These are phyloP conservation scores for Dolichopus griseipennis DNA, from an alignment of 2,888 invertebrate genomes.

Conservation along the genomic window DNA sequence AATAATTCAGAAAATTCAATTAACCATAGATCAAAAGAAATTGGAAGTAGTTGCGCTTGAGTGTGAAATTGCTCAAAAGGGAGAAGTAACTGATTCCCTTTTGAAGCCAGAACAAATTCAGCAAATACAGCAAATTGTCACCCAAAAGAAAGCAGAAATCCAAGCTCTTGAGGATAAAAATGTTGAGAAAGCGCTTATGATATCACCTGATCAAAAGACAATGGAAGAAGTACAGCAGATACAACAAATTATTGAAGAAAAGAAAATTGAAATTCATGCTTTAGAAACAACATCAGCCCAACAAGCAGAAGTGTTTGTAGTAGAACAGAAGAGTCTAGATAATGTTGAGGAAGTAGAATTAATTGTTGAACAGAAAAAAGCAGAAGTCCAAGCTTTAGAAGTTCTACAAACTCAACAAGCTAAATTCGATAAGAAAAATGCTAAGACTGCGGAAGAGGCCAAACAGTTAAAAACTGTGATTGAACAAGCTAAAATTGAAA, in stretches of 20 bases:
- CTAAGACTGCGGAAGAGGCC: too few species aligned
- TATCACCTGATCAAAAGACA: neutral
- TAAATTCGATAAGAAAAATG: too few species aligned
- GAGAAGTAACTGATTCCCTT: neutral
- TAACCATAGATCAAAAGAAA: neutral
- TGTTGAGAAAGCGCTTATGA: neutral
- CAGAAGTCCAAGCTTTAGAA: neutral
- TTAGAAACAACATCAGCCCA: neutral
- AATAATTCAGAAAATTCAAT: neutral
- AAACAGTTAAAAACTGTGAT: too few species aligned
- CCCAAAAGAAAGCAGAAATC: neutral
- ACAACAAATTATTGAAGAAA: neutral
- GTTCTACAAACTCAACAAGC: neutral
- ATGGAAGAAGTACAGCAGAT: neutral
- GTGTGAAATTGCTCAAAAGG: neutral
- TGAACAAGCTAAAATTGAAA: too few species aligned
- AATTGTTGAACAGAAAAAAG: neutral
- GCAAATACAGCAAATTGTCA: neutral
- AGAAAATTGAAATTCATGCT: neutral
- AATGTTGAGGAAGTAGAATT: neutral
- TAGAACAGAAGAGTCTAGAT: neutral
- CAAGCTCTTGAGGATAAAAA: neutral
- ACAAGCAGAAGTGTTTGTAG: neutral
- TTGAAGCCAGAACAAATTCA: neutral
- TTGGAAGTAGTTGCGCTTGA: neutral